These are phyloP conservation scores for Bubo bubo DNA, from an alignment of 2,113 vertebrate genomes.

Conservation along the genomic window DNA sequence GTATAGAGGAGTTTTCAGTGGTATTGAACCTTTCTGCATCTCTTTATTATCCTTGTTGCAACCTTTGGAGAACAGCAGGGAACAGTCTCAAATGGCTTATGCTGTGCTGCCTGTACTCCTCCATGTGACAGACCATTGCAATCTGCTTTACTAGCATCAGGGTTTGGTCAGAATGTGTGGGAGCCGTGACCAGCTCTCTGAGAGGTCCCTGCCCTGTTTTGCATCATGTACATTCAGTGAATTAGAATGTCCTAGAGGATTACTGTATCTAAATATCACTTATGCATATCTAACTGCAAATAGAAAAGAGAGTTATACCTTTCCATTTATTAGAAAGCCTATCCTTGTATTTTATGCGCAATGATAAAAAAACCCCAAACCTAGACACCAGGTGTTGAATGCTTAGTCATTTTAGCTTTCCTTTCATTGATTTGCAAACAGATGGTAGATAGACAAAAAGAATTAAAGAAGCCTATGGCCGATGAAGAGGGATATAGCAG, in stretches of 20 bases:
- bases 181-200: neutral
- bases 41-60: neutral
- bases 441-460: neutral
- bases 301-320: neutral
- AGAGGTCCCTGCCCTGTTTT: neutral
- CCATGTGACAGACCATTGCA: neutral
- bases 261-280: neutral
- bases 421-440: neutral
- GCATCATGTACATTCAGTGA: neutral
- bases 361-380: neutral
- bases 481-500: neutral
- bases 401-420: neutral
- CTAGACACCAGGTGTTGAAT: neutral
- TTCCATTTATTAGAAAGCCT: neutral
- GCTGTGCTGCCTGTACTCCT: neutral
- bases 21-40: neutral
- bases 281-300: neutral
- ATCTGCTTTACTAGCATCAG: neutral
- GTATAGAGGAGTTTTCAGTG: neutral
- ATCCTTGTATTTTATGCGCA: neutral
- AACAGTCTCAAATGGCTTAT: neutral
- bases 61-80: neutral
- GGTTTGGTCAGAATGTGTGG: neutral
- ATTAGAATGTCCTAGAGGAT: neutral
- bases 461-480: neutral